Base-by-base conservation (phyloP, 92 coral and sea anemone genomes). In the Epizoanthus ramosus region DNA sequence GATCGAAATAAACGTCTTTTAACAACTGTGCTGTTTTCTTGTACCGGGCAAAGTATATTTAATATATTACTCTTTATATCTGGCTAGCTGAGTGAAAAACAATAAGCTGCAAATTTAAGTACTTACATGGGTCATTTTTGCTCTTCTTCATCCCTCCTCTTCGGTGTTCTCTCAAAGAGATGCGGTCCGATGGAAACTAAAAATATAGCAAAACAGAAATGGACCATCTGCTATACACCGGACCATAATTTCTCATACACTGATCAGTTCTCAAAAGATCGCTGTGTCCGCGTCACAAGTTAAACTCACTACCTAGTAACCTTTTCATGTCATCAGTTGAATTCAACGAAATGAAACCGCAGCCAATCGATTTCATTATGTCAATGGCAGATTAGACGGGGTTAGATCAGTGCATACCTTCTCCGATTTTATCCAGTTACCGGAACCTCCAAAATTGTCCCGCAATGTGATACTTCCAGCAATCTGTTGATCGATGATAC, bases 101-200 rank as follows among this genome's bases (percentile, higher is more conserved):
- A 6, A 4, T 1, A 13, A 19, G 43, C 22, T 28, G 6, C 3
- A 31, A 37, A 60, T 12, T 21, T 6, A 31, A n/a, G 84, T 87
- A 87, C 90, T 87, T 59, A 87, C 90, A 76, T 12, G 90, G 87
- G 56, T 87, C 90, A 45, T 71, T 83, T 60, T 82, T 87, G 24
- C 83, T 81, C 63, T 80, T 83, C 71, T 87, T 87, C 66, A 85
- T 69, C 60, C 71, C 61, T 80, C 73, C 73, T 74, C 72, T 82
- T 15, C 31, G 77, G 80, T 82, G 39, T 57, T 25, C 63, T 80
- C 53, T 58, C 81, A 58, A 64, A 25, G 69, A 64, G 69, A 64
- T 64, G 6, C 71, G 71, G 8, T 41, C 33, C 22, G 71, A 67
- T 41, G 45, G 23, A 67, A 14, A 25, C 71, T 67, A 33, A 5